phyloP scores from a whole-genome alignment of 2,113 vertebrate species.

The Otolemur garnettii region DNA sequence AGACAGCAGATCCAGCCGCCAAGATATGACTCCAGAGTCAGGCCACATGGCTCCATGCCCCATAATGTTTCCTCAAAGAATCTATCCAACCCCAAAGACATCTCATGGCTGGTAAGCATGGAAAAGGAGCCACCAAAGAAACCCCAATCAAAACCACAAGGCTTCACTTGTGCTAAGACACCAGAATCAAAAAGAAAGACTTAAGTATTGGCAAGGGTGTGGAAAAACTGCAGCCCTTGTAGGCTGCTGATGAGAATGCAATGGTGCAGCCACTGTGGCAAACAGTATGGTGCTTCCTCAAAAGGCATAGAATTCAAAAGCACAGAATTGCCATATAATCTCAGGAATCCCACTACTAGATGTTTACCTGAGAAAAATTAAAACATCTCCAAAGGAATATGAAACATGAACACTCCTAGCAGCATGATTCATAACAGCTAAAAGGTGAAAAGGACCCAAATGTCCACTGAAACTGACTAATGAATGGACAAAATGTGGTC shows the following conservation, averaged over 20 bases:
- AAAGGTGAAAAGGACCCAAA: neutral
- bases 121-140: neutral
- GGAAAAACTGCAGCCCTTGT: neutral
- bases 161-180: accelerated
- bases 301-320: neutral
- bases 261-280: accelerated
- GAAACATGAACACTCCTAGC: accelerated
- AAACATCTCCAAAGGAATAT: neutral
- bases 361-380: accelerated
- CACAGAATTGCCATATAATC: accelerated
- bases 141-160: neutral
- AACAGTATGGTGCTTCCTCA: neutral
- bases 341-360: too few relatives aligned
- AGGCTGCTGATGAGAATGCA: accelerated
- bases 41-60: neutral
- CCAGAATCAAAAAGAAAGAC: neutral
- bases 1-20: slow-evolving; percentile 3
- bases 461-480: neutral
- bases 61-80: neutral
- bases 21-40: neutral
- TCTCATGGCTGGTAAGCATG: neutral
- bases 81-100: too few relatives aligned
- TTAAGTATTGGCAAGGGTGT: accelerated
- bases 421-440: neutral
- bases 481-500: neutral